Conservation (phyloP, 2,113 vertebrate species). For the Channa argus region DNA sequence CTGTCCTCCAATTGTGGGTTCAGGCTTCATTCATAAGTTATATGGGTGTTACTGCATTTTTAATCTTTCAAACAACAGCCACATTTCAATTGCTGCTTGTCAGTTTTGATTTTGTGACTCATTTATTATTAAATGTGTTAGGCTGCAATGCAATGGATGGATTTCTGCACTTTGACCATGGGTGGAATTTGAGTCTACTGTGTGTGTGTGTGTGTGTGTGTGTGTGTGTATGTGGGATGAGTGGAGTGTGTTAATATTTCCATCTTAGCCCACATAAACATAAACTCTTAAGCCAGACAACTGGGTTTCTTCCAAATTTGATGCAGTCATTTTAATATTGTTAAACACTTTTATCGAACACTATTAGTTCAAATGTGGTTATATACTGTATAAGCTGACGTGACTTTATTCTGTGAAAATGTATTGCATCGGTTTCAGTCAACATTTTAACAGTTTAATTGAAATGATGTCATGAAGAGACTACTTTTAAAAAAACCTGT, state of each 20-base stretch:
- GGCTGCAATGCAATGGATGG: slow-evolving; percentile 56
- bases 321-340: too few relatives aligned
- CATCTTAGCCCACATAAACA: not conserved
- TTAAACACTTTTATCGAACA: too few relatives aligned
- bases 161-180: slow-evolving; percentile 57
- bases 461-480: too few relatives aligned
- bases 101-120: slow-evolving; percentile 81
- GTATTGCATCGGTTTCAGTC: too few relatives aligned
- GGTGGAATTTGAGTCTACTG: slow-evolving; percentile 12
- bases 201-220: not conserved
- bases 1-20: slow-evolving; percentile 36
- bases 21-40: slow-evolving; percentile 77
- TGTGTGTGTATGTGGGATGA: slow-evolving; percentile 1
- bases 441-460: too few relatives aligned
- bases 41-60: slow-evolving; percentile 72
- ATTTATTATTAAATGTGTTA: slow-evolving; percentile 78
- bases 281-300: too few relatives aligned
- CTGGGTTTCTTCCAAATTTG: too few relatives aligned
- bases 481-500: too few relatives aligned
- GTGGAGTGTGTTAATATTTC: slow-evolving; percentile 6
- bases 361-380: too few relatives aligned
- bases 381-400: too few relatives aligned
- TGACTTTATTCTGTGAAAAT: too few relatives aligned
- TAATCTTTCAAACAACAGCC: slow-evolving; percentile 75
- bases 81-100: slow-evolving; percentile 80